Evolutionary conservation across 2,113 vertebrate species (phyloP).

Genomic region (Capreolus pygargus): DNA sequence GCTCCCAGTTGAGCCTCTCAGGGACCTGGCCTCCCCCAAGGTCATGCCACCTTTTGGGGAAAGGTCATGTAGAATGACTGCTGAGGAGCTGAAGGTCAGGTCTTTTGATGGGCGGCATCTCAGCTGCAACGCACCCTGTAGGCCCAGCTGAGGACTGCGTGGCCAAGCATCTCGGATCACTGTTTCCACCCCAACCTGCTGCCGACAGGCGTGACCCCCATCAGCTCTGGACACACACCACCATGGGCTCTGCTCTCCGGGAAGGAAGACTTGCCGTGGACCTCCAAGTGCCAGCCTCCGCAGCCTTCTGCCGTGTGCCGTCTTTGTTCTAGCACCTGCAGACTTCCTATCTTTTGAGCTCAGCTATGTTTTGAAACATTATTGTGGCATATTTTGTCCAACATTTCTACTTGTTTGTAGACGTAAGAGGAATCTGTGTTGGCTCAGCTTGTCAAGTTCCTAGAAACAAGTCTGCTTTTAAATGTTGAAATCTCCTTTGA

Average conservation of each 20-base stretch:
- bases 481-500: neutral
- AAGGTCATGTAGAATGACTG: neutral
- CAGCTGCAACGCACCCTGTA: neutral
- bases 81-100: neutral
- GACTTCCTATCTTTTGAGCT: neutral
- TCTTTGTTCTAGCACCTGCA: neutral
- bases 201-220: accelerated
- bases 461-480: neutral
- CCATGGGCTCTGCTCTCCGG: neutral
- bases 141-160: neutral
- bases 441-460: neutral
- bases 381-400: constrained; percentile 9
- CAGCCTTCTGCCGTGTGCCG: neutral
- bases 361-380: neutral
- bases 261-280: neutral
- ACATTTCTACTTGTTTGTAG: neutral
- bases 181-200: no score
- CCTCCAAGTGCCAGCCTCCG: accelerated
- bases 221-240: neutral
- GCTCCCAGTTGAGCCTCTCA: neutral
- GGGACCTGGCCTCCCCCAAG: neutral
- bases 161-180: neutral
- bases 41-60: neutral
- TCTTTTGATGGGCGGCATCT: neutral
- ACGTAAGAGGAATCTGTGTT: constrained; percentile 8